These are phyloP conservation scores for Labeo rohita DNA, from an alignment of 2,113 vertebrate species.

Conservation along the genomic window DNA sequence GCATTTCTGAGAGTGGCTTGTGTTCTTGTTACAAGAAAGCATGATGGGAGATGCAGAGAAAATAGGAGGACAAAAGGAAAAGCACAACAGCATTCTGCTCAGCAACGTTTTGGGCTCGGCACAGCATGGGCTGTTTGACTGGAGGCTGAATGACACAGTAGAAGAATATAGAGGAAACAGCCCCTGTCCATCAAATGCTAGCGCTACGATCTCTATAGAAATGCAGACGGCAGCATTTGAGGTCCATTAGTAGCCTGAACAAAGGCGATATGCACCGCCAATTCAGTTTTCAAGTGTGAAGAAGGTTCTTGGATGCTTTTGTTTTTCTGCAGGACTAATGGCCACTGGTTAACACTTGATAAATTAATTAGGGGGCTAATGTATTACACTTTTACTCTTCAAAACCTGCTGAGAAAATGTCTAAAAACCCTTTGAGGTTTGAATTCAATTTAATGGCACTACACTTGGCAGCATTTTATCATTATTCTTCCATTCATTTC, in stretches of 20 bases:
- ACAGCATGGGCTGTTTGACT: slow-evolving; percentile 63
- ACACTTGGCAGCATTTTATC: not conserved
- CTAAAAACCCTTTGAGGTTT: not conserved
- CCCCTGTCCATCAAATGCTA: slow-evolving; percentile 30
- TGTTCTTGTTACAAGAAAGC: slow-evolving; percentile 20
- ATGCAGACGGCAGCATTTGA: slow-evolving; percentile 24
- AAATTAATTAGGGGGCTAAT: slow-evolving; percentile 11
- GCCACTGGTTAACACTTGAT: not conserved
- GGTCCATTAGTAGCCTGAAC: not conserved
- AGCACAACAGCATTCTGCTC: slow-evolving; percentile 63
- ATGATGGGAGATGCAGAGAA: slow-evolving; percentile 41
- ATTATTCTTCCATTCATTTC: not conserved
- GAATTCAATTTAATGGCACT: not conserved
- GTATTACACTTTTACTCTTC: not conserved
- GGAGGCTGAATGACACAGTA: slow-evolving; percentile 52
- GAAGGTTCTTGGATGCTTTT: slow-evolving; percentile 8
- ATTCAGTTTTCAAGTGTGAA: not conserved
- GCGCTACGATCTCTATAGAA: slow-evolving; percentile 2
- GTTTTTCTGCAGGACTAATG: not conserved
- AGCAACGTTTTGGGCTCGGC: slow-evolving; percentile 65
- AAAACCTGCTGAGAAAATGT: not conserved
- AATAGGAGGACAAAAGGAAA: slow-evolving; percentile 47
- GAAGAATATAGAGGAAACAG: slow-evolving; percentile 53
- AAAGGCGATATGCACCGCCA: not conserved
- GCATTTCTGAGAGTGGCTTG: slow-evolving; percentile 37